Percentiles rank a stretch among this genome's conserved stretches.
These are phyloP conservation scores for Serilophus lunatus DNA, from an alignment of 2,113 vertebrate genomes.

Conservation along the genomic window DNA sequence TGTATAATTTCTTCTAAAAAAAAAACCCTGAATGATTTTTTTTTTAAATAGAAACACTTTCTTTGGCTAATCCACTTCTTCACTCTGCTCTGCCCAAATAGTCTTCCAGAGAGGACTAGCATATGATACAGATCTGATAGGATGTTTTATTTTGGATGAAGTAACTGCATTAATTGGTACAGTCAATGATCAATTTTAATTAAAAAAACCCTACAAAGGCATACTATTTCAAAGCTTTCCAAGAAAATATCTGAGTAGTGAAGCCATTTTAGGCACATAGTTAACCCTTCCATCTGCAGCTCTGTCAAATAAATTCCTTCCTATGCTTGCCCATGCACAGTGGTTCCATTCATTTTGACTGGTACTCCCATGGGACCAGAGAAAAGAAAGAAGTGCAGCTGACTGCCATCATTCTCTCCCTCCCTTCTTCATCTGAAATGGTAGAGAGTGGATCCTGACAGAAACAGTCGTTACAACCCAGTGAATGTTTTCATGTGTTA, in stretches of 20 bases:
- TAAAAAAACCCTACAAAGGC: constrained; percentile 11
- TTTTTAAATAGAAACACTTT: constrained; percentile 37
- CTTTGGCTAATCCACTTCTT: constrained; percentile 32
- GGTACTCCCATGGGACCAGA: background rate
- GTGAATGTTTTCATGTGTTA: background rate
- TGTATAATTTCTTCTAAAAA: constrained; percentile 25
- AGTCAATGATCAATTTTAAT: constrained; percentile 26
- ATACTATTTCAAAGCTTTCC: constrained; percentile 26
- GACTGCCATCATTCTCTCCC: background rate
- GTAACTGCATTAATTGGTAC: constrained; percentile 45
- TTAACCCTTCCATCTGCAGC: constrained; percentile 27
- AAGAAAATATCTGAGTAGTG: background rate
- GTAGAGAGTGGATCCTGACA: background rate
- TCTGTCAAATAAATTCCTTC: background rate
- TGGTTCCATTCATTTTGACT: background rate
- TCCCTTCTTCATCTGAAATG: background rate
- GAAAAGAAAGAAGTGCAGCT: background rate
- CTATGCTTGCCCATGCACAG: background rate
- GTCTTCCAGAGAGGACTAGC: constrained; percentile 1
- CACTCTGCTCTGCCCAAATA: constrained; percentile 16
- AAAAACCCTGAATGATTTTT: background rate
- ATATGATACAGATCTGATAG: constrained; percentile 22
- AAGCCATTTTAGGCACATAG: background rate
- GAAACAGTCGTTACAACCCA: background rate
- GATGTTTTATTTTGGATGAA: constrained; percentile 20